Evolutionary conservation across 2,113 vertebrate species (phyloP).

Genomic region (Megaceryle maxima): DNA sequence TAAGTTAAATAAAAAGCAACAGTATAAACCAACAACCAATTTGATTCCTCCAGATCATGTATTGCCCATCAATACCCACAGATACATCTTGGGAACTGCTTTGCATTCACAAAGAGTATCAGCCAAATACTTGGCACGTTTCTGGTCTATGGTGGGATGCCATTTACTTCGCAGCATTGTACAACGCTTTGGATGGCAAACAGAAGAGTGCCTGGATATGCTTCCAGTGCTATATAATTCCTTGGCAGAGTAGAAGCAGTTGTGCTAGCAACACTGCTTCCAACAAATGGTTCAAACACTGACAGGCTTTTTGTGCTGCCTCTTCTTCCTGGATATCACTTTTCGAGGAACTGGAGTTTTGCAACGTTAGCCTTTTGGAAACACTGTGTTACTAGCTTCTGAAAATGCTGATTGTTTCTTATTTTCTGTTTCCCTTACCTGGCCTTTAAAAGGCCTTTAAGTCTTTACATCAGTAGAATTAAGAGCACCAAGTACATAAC

Average conservation of each 20-base stretch:
- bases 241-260: slow-evolving; percentile 65
- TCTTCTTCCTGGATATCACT: neutral
- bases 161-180: slow-evolving; percentile 72
- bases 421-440: neutral
- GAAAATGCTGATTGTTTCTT: neutral
- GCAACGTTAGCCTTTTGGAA: neutral
- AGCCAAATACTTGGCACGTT: slow-evolving; percentile 64
- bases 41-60: slow-evolving; percentile 3
- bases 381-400: neutral
- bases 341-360: neutral
- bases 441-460: neutral
- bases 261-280: slow-evolving; percentile 56
- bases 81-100: slow-evolving; percentile 58
- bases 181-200: slow-evolving; percentile 65
- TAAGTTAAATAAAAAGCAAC: neutral
- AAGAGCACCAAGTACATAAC: neutral
- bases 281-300: slow-evolving; percentile 34
- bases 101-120: slow-evolving; percentile 65
- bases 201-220: slow-evolving; percentile 55
- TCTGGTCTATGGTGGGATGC: slow-evolving; percentile 66
- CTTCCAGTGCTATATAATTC: slow-evolving; percentile 73
- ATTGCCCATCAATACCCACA: slow-evolving; percentile 12
- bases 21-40: slow-evolving; percentile 7
- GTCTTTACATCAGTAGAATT: neutral
- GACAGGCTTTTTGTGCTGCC: neutral